Evolutionary conservation across 1,140 invertebrate genomes (phyloP), one percentile per base, ranked within the genome.

Genomic region (Ceratina japonica): DNA sequence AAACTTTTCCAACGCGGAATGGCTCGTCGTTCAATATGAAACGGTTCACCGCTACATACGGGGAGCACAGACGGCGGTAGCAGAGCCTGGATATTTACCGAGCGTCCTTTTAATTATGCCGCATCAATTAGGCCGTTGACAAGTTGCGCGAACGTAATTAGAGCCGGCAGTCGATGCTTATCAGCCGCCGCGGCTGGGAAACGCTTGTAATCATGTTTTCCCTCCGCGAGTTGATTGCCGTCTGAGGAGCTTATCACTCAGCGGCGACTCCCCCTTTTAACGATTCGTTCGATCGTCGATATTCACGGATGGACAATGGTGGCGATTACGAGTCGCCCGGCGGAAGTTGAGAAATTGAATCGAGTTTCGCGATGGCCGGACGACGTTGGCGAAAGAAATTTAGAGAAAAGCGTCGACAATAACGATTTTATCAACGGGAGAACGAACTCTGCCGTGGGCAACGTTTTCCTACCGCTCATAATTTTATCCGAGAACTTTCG

Each of bases 51-150:
- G 3, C 37, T 10, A 20, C 63, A 24, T 58, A 31, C 27, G 27
- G 27, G 27, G 4, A 31, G 2, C 44, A 16, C 16, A 27, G 49
- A 15, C 31, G 31, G 44, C 12, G 12, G n/a, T 1, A 0, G 54
- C 5, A n/a, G 44, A 20, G 44, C 13, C 20, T 78, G 81, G 63
- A 63, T 75, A 81, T 85, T 83, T 85, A 62, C 70, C 51, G 51
- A 54, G 61, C 27, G 0, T 2, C 10, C n/a, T 65, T 75, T 61
- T 81, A 85, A 86, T 86, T 86, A 73, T 68, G 27, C 31, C 61
- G 79, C 65, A 81, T 85, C 44, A 51, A 64, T 64, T 73, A 79
- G 27, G 10, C 18, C 15, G 2, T 16, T 49, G 75, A n/a, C 37
- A 59, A 66, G 37, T 51, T 66, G 1, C 15, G 24, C 24, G 54